Evolutionary conservation across 2,797 vertebrate genomes (phyloP), one percentile per base, ranked within the genome.

Genomic region (Tangara arthus): DNA sequence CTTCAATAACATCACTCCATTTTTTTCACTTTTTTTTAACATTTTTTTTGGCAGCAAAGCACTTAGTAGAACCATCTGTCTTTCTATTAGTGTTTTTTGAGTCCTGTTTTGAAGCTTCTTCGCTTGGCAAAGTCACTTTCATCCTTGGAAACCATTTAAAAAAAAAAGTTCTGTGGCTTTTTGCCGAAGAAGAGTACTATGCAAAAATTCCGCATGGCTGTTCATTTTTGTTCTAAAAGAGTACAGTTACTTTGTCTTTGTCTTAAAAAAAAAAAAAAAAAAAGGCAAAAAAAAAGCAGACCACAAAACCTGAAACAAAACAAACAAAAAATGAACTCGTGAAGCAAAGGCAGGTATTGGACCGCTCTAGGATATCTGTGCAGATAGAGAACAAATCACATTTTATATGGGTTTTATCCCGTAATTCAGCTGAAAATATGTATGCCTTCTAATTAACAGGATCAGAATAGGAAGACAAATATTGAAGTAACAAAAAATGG

Each of bases 41-140:
- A 97, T 98, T 97, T 98, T 98, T 98, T 98, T 98, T 99, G 99
- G 99, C 99, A 99, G 98, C 98, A 97, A 93, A 97, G 96, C 98
- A 97, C 98, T 99, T 98, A 98, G 98, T 98, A 98, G 98, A 99
- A 99, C 99, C 99, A 99, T 99, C 99, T 99, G 99, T 99, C 99
- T 99, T 98, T 98, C 98, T 98, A 98, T 98, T 98, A 98, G 98
- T 98, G 98, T 98, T 98, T 98, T 98, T 98, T 98, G 98, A 98
- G 98, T 98, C 98, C 97, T 98, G 98, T 98, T 97, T 97, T 98
- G 98, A 98, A 98, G 98, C 97, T 98, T 98, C 98, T 98, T 97
- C 97, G 94, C 98, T 98, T 99, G 99, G 98, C 99, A 99, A 99
- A 99, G 98, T 98, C 98, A 98, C 98, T 98, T 98, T 98, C 98